A percentile compares a stretch with the other conserved stretches of the same genome.
phyloP scores from a whole-genome alignment of 2,113 vertebrate genomes.

The Menura novaehollandiae region DNA sequence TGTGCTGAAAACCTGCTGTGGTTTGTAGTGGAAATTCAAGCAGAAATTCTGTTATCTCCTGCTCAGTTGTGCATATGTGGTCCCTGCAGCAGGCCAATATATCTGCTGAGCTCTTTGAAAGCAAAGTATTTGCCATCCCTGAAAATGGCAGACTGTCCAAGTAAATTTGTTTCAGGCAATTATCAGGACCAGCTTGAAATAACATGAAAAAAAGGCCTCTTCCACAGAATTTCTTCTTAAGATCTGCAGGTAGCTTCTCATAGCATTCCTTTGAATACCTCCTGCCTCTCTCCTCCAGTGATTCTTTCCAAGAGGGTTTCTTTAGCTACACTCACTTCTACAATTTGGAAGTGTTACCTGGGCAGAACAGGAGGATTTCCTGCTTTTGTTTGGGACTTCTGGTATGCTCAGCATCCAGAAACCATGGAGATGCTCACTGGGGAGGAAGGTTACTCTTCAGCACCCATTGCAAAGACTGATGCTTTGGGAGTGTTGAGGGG shows the following conservation, averaged over 20 bases:
- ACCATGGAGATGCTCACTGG: fast-evolving
- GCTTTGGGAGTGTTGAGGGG: background rate
- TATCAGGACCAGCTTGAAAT: background rate
- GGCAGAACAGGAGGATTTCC: background rate
- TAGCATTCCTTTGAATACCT: background rate
- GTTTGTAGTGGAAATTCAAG: background rate
- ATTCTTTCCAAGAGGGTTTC: background rate
- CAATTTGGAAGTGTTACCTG: background rate
- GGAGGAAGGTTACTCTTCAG: background rate
- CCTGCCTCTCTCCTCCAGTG: background rate
- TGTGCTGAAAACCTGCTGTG: background rate
- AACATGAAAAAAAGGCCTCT: background rate
- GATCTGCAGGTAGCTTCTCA: background rate
- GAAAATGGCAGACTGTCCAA: background rate
- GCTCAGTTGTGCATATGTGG: background rate
- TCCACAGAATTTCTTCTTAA: background rate
- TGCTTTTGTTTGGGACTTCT: background rate
- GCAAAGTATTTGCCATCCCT: background rate
- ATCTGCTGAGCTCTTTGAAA: background rate
- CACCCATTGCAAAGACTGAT: background rate
- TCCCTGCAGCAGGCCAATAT: background rate
- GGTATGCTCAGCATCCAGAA: background rate
- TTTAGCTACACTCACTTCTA: background rate
- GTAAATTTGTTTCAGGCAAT: background rate
- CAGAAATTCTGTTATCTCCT: background rate